Evolutionary conservation across 2,113 vertebrate genomes (phyloP), one percentile per base, ranked within the genome.

Genomic region (Dicentrarchus labrax): DNA sequence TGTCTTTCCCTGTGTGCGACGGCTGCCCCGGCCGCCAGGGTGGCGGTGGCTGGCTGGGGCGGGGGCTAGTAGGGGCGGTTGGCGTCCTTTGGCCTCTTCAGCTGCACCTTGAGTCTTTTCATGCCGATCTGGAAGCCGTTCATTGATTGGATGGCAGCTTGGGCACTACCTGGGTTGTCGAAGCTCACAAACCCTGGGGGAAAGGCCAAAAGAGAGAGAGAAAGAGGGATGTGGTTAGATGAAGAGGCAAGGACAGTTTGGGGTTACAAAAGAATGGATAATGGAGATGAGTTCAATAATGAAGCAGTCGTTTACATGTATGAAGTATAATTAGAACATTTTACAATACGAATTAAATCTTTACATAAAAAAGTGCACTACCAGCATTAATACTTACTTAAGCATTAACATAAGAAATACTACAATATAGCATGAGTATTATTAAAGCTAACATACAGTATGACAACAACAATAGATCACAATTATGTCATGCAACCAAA

Each of bases 121-220:
- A 99, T 99, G 95, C 98, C 98, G 93, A 99, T 99, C 95, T 99
- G 98, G 94, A 99, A 99, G 93, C 98, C 98, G 85, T 99, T 99
- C 98, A 99, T 99, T 91, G 98, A 98, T 93, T 99, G 98, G 95
- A 99, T 99, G 95, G 98, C 98, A 91, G 98, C 98, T 93, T 99
- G 98, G 84, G 98, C 98, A 91, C 98, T 99, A 95, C 97, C 97
- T 74, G 98, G 98, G 97, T 99, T 99, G 96, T 99, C 98, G 91
- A 99, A 99, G 95, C 98, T 99, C 95, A 99, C 98, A 94, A 99
- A 99, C 93, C 98, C 98, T 99, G 96, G 79, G 83, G 86, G 73
- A 78, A 72, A 86, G 69, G 80, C 38, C 70, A 57, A 50, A 71
- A 56, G 22, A 84, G 82, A 66, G 56, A 79, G 56, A 72, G 51